Evolutionary conservation across 1,140 invertebrate genomes (phyloP).

Genomic region (Trypoxylus dichotomus): DNA sequence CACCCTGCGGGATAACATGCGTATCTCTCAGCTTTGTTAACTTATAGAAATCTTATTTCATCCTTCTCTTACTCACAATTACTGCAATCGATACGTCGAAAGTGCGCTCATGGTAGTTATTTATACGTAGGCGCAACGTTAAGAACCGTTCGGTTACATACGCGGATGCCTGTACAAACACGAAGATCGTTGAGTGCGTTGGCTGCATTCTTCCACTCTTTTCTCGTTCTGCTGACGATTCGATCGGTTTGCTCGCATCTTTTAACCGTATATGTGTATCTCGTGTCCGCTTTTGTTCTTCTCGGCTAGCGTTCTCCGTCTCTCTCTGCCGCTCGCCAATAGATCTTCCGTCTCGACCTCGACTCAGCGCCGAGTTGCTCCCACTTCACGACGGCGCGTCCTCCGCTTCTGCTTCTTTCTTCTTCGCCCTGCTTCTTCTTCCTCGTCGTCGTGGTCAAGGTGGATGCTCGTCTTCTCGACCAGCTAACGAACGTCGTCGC

Average conservation of each 20-base stretch:
- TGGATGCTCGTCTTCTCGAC: neutral
- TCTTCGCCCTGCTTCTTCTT: neutral
- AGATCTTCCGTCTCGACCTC: too few species aligned
- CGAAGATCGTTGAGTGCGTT: neutral
- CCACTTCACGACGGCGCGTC: neutral
- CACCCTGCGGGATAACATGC: too few species aligned
- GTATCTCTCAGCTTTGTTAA: too few species aligned
- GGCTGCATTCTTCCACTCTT: conserved; percentile 36
- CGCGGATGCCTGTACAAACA: neutral
- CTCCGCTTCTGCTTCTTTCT: conserved; percentile 15
- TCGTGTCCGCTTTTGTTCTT: conserved; percentile 47
- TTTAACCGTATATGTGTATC: conserved; percentile 34
- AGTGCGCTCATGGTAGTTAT: too few species aligned
- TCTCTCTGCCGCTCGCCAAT: neutral
- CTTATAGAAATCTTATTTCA: too few species aligned
- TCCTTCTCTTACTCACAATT: too few species aligned
- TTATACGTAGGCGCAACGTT: too few species aligned
- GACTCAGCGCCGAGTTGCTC: conserved; percentile 34
- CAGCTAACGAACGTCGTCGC: too few species aligned
- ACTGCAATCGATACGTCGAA: too few species aligned
- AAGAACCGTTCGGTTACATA: neutral
- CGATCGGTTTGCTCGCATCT: conserved; percentile 35
- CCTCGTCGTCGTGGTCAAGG: neutral
- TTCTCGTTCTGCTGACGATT: conserved; percentile 34
- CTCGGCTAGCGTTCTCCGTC: neutral